Percentiles rank a stretch among this genome's conserved stretches.
Conservation (phyloP, 2,888 invertebrate genomes). For the Nephrotoma guestfalica region DNA sequence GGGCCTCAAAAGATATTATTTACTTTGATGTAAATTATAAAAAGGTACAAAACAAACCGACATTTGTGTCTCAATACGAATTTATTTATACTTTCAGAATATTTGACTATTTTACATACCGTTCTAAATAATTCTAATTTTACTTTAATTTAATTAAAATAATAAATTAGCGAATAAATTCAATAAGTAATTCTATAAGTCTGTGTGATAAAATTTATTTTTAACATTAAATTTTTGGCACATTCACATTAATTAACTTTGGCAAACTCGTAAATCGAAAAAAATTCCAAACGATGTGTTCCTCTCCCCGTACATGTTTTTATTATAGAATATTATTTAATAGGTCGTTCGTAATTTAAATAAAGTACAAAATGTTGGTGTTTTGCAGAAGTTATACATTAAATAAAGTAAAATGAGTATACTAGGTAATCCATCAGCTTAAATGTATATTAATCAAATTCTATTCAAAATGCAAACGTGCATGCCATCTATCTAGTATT, state of each 20-base stretch:
- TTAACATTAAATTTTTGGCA: background rate
- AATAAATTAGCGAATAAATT: background rate
- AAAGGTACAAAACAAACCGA: too few species aligned
- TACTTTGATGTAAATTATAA: too few species aligned
- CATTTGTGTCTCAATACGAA: too few species aligned
- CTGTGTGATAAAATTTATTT: background rate
- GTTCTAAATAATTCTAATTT: background rate
- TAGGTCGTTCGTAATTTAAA: background rate
- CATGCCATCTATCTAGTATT: too few species aligned
- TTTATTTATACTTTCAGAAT: background rate
- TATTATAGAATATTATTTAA: background rate
- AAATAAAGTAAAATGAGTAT: too few species aligned
- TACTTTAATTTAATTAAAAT: background rate
- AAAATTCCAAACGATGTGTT: background rate
- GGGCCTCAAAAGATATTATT: too few species aligned
- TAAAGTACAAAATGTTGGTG: background rate
- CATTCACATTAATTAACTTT: background rate
- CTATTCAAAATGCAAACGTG: too few species aligned
- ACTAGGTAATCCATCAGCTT: too few species aligned
- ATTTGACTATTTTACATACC: background rate
- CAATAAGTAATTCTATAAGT: background rate
- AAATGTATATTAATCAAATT: too few species aligned
- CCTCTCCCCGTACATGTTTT: background rate
- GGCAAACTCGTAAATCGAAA: background rate
- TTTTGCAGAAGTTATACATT: too few species aligned